phyloP scores from a whole-genome alignment of 2,888 invertebrate species.

The Platynereis dumerilii region DNA sequence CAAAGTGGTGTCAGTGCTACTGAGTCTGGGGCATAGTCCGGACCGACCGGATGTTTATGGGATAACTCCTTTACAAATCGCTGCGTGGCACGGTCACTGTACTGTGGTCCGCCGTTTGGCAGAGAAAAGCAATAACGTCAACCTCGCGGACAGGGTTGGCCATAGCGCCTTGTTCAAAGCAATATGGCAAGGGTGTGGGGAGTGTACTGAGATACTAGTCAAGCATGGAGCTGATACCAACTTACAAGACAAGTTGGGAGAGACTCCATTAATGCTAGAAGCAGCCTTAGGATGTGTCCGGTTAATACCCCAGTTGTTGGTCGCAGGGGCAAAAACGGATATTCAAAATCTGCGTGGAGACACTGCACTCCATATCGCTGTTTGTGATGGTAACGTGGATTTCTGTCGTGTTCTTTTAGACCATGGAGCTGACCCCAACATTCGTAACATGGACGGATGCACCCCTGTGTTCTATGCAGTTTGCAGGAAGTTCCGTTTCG shows the following conservation, averaged over 20 bases:
- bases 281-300: constrained; percentile 82
- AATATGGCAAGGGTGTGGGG: constrained; percentile 24
- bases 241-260: constrained; percentile 11
- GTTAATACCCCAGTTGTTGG: constrained; percentile 65
- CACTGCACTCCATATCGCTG: constrained; percentile 57
- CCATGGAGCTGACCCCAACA: constrained; percentile 54
- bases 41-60: constrained; percentile 22
- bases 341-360: constrained; percentile 36
- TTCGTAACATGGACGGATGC: constrained; percentile 37
- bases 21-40: constrained; percentile 15
- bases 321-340: constrained; percentile 7
- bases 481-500: constrained; percentile 10
- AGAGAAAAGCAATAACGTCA: constrained; percentile 11
- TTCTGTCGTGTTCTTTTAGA: constrained; percentile 49
- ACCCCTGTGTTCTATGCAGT: constrained; percentile 20
- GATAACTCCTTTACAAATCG: constrained; percentile 24
- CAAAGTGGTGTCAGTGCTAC: constrained; percentile 5
- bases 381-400: constrained; percentile 44
- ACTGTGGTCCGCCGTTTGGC: constrained; percentile 14
- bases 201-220: constrained; percentile 15
- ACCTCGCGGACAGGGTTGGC: constrained; percentile 17
- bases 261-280: constrained; percentile 18
- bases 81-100: constrained; percentile 28
- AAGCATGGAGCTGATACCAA: constrained; percentile 12
- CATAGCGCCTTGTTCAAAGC: constrained; percentile 26